Evolutionary conservation across 2,888 invertebrate species (phyloP).

Genomic region (Catocala sponsa): DNA sequence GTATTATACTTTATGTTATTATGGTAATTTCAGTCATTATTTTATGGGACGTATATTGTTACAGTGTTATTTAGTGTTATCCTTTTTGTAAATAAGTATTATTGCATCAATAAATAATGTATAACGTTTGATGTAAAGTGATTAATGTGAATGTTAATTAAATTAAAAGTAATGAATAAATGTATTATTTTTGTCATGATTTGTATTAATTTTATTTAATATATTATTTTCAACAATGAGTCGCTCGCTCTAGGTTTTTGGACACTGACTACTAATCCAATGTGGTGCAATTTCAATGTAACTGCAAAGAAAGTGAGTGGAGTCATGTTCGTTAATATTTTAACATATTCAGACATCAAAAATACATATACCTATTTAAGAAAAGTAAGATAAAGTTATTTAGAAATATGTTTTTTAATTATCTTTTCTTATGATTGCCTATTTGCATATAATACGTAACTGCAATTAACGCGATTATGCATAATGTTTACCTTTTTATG

Average conservation of each 20-base stretch:
- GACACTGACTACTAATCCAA: too few relatives aligned
- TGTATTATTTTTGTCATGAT: slow-evolving; percentile 42
- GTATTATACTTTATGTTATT: slow-evolving; percentile 57
- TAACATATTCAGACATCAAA: too few relatives aligned
- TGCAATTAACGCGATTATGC: too few relatives aligned
- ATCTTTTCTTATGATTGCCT: too few relatives aligned
- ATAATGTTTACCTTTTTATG: too few relatives aligned
- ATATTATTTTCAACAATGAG: slow-evolving; percentile 4
- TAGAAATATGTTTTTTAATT: too few relatives aligned
- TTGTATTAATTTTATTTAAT: slow-evolving; percentile 4
- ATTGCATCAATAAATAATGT: slow-evolving; percentile 50
- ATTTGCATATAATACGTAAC: too few relatives aligned
- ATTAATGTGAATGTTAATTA: slow-evolving; percentile 43
- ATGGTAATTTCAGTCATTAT: slow-evolving; percentile 76
- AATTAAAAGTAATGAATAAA: slow-evolving; percentile 40
- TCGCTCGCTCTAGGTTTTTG: background rate
- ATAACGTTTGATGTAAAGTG: slow-evolving; percentile 48
- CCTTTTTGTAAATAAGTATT: slow-evolving; percentile 67
- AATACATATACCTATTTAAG: too few relatives aligned
- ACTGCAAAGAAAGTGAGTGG: too few relatives aligned
- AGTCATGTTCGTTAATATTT: too few relatives aligned
- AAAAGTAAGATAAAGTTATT: too few relatives aligned
- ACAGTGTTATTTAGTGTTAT: slow-evolving; percentile 70
- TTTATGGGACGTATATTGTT: slow-evolving; percentile 66
- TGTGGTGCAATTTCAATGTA: too few relatives aligned